A percentile compares a stretch with the other conserved stretches of the same genome.
Evolutionary conservation across 2,888 invertebrate species (phyloP).

Genomic region (Rhyacophila evoluta): DNA sequence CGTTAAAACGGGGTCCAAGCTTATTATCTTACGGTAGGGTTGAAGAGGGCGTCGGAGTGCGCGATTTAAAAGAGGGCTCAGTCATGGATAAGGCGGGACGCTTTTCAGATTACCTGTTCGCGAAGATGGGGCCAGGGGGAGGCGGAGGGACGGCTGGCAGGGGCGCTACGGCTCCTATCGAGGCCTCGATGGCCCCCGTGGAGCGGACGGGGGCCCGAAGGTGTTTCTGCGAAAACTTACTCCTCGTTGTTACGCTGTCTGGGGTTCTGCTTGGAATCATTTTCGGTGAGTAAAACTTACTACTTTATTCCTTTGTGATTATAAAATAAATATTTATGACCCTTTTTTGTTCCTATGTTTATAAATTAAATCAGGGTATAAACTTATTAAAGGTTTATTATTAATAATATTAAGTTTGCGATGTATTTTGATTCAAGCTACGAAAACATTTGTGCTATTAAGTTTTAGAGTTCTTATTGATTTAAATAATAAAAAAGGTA

Average conservation of each 20-base stretch:
- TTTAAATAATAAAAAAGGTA: too few species aligned
- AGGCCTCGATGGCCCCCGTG: conserved; percentile 73
- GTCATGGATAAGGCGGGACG: conserved; percentile 73
- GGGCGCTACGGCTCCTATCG: conserved; percentile 70
- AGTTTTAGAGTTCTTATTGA: too few species aligned
- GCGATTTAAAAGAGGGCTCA: background rate
- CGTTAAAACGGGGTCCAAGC: conserved; percentile 32
- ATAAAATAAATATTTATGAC: too few species aligned
- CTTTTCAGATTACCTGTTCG: conserved; percentile 85
- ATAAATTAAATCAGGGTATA: too few species aligned
- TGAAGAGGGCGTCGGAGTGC: conserved; percentile 48
- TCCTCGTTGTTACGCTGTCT: conserved; percentile 82
- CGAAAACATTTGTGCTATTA: too few species aligned
- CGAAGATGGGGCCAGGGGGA: conserved; percentile 80
- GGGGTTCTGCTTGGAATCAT: conserved; percentile 83
- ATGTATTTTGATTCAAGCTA: too few species aligned
- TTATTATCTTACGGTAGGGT: conserved; percentile 26
- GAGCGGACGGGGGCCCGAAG: conserved; percentile 76
- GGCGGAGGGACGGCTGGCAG: conserved; percentile 62
- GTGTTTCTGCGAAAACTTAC: conserved; percentile 81
- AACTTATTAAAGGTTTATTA: too few species aligned
- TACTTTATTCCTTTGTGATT: too few species aligned
- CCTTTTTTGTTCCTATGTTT: too few species aligned
- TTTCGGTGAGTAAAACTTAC: conserved; percentile 76
- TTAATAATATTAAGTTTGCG: too few species aligned